Base-by-base conservation (phyloP, 2,113 vertebrate genomes). In the Typhlomys cinereus region DNA sequence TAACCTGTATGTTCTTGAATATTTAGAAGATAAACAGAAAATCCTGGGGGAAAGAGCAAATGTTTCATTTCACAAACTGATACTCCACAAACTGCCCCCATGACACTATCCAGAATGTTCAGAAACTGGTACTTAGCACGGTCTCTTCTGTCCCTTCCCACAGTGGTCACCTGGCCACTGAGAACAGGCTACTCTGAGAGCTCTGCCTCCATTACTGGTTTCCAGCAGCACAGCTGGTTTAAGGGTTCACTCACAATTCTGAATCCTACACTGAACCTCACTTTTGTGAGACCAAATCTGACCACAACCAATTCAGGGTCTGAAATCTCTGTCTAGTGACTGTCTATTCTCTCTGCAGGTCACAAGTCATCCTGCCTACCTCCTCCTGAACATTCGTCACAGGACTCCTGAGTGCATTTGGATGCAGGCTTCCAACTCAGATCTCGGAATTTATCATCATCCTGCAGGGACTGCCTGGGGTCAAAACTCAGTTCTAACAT, bases 261-360 rank as follows among this genome's bases (percentile, higher is more conserved):
- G 39, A 9, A 44, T 66, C 34, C 23, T 82, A 2, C 21, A 5
- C 36, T 10, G 34, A 21, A 25, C 12, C 23, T 46, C 74, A 31
- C 80, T 92, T 82, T 20, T 54, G 34, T 62, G 48, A 69, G 36
- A 81, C 4, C 46, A 29, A 81, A 88, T 90, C 44, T 62, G 54
- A 66, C 25, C 34, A 61, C 25, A 66, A 46, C 11, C 46, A 71
- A 4, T 71, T 81, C 46, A 67, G 13, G 36, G 44, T 34, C 54
- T 88, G 62, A 89, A 92, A 86, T 83, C n/a, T 12, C 71, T 50
- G 11, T 81, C 54, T 92, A 31, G n/a, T 20, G 71, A 44, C 57
- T 62, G 5, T 14, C 59, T 85, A 61, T 36, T 87, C 13, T 76
- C 27, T n/a, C 41, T n/a, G n/a, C 1, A 36, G 48, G 10, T 7